Evolutionary conservation across 2,888 invertebrate species (phyloP).

Genomic region (Drosophila pseudotakahashii): DNA sequence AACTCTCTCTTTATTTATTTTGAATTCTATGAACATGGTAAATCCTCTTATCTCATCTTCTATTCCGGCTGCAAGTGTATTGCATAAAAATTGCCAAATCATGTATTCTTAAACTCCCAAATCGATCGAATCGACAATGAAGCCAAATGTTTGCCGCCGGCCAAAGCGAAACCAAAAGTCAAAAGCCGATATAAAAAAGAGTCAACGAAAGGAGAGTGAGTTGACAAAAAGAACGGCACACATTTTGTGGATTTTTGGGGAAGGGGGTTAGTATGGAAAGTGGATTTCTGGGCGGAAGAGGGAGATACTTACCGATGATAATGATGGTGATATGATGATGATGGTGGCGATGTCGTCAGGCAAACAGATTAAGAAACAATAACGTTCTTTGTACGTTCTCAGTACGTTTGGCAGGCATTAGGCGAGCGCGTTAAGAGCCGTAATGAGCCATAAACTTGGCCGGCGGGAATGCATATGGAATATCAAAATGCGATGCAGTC

Average conservation of each 20-base stretch:
- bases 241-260: neutral
- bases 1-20: neutral
- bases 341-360: conserved; percentile 42
- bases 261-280: conserved; percentile 13
- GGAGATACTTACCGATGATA: conserved; percentile 20
- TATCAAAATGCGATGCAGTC: conserved; percentile 55
- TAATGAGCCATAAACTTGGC: conserved; percentile 65
- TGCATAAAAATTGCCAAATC: conserved; percentile 27
- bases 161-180: conserved; percentile 16
- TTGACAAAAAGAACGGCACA: conserved; percentile 21
- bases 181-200: conserved; percentile 17
- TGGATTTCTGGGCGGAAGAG: conserved; percentile 19
- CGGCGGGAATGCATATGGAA: conserved; percentile 62
- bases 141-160: conserved; percentile 20
- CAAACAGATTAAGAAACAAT: conserved; percentile 66
- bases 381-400: conserved; percentile 23
- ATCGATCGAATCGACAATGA: conserved; percentile 28
- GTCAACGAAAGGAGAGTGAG: conserved; percentile 15
- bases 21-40: neutral
- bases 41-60: conserved; percentile 26
- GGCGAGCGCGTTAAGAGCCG: conserved; percentile 55
- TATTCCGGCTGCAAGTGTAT: conserved; percentile 15
- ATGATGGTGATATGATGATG: conserved; percentile 9
- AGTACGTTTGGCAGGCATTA: conserved; percentile 50
- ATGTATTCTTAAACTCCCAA: conserved; percentile 36